A percentile compares a stretch with the other conserved stretches of the same genome.
phyloP scores from a whole-genome alignment of 1,140 invertebrate species.

The Hylaeus volcanicus region DNA sequence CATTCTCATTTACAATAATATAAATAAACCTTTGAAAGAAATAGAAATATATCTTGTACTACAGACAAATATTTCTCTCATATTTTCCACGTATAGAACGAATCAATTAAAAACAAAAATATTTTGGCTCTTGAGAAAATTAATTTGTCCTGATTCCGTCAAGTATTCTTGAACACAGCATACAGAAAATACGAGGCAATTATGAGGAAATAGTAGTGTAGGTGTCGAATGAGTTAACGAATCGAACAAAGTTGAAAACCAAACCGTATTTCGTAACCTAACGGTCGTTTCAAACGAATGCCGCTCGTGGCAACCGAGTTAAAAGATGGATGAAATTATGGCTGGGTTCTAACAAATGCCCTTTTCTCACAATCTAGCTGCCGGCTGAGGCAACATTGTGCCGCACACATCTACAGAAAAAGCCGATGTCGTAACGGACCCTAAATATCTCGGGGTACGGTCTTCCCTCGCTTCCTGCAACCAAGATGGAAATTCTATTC shows the following conservation, averaged over 20 bases:
- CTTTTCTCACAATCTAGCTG: conserved; percentile 37
- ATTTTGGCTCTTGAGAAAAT: too few species aligned
- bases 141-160: too few species aligned
- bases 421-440: conserved; percentile 35
- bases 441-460: conserved; percentile 15
- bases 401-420: conserved; percentile 17
- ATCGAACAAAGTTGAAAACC: conserved; percentile 1
- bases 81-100: too few species aligned
- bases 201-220: neutral
- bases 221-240: neutral
- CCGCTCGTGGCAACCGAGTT: conserved; percentile 18
- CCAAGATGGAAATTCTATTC: neutral
- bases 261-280: neutral
- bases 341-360: conserved; percentile 3
- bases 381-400: conserved; percentile 32
- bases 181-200: neutral
- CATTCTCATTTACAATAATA: too few species aligned
- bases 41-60: too few species aligned
- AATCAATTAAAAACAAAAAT: too few species aligned
- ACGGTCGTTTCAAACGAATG: neutral
- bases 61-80: too few species aligned
- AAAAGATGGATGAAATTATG: conserved; percentile 39
- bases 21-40: too few species aligned
- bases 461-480: conserved; percentile 10
- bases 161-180: too few species aligned